phyloP scores from a whole-genome alignment of 2,888 invertebrate species.

The Mallateleia sp. region DNA sequence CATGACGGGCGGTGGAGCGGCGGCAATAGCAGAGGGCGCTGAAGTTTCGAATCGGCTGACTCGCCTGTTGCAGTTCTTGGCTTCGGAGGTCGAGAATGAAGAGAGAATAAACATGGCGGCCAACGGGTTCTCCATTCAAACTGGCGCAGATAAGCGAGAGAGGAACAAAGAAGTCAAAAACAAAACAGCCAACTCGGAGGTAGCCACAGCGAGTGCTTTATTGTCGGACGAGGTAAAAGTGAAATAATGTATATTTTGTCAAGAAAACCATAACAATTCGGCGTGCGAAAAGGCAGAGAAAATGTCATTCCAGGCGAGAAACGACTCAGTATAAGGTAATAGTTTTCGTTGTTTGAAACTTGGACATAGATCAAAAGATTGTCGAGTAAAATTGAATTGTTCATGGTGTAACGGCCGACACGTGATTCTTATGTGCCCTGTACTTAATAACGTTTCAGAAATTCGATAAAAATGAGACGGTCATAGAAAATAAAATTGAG shows the following conservation, averaged over 20 bases:
- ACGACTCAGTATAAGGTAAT: slow-evolving; percentile 70
- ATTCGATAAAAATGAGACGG: slow-evolving; percentile 5
- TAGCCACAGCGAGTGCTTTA: slow-evolving; percentile 72
- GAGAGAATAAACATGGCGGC: slow-evolving; percentile 73
- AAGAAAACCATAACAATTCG: slow-evolving; percentile 73
- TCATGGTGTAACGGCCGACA: slow-evolving; percentile 78
- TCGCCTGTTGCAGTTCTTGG: slow-evolving; percentile 70
- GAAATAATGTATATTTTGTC: slow-evolving; percentile 82
- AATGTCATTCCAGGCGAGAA: slow-evolving; percentile 68
- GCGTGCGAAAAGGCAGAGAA: slow-evolving; percentile 74
- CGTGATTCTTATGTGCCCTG: slow-evolving; percentile 77
- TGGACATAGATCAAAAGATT: slow-evolving; percentile 76
- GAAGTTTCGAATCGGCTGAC: slow-evolving; percentile 43
- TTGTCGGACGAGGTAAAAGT: slow-evolving; percentile 58
- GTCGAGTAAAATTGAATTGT: slow-evolving; percentile 78
- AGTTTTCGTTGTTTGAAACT: slow-evolving; percentile 80
- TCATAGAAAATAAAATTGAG: slow-evolving; percentile 36
- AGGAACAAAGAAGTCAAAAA: slow-evolving; percentile 9
- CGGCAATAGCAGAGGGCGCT: slow-evolving; percentile 30
- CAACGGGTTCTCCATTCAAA: slow-evolving; percentile 43
- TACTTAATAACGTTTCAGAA: slow-evolving; percentile 21
- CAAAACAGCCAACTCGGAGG: slow-evolving; percentile 22
- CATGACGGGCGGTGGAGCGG: slow-evolving; percentile 10
- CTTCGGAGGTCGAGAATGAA: slow-evolving; percentile 75
- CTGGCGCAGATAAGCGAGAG: not conserved